phyloP scores from a whole-genome alignment of 2,797 vertebrate species.

The Botia almorhae region DNA sequence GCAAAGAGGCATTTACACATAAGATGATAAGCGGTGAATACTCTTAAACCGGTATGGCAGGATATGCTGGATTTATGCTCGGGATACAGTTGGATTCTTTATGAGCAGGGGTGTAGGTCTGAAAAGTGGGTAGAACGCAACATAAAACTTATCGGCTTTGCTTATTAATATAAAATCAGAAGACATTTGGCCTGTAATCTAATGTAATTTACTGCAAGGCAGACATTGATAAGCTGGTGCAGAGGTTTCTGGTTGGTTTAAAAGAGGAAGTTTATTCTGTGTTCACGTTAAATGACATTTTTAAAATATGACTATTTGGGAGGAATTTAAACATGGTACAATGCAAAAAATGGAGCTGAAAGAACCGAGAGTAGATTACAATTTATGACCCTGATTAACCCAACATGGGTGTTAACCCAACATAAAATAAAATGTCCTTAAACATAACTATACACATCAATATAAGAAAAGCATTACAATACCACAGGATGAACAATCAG shows the following conservation, averaged over 20 bases:
- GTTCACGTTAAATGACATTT: too few relatives aligned
- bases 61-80: neutral
- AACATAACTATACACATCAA: neutral
- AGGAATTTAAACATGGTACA: too few relatives aligned
- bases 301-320: too few relatives aligned
- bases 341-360: too few relatives aligned
- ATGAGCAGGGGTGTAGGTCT: slow-evolving; percentile 30
- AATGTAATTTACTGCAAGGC: neutral
- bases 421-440: neutral
- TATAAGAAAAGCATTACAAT: neutral
- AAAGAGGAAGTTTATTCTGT: neutral
- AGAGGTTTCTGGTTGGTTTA: neutral
- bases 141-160: neutral
- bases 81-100: neutral
- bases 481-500: too few relatives aligned
- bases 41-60: too few relatives aligned
- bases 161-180: neutral
- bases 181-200: neutral
- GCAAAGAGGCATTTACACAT: neutral
- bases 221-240: neutral
- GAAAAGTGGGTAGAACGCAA: neutral
- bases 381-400: neutral
- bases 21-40: neutral
- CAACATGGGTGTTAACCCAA: neutral
- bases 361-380: too few relatives aligned